phyloP scores from a whole-genome alignment of 2,888 invertebrate genomes.

The Dryomyza anilis region DNA sequence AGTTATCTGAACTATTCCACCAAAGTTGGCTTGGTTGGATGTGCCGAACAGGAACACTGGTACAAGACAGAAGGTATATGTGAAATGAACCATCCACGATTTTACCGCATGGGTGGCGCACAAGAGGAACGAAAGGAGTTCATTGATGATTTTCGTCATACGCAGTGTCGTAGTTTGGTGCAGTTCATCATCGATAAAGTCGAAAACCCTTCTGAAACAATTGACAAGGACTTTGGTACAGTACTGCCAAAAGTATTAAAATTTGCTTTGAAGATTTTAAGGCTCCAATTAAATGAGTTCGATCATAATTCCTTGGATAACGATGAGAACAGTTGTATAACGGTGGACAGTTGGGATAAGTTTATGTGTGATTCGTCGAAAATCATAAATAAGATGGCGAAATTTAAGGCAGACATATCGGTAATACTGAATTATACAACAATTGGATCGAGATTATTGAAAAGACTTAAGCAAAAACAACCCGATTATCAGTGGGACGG shows the following conservation, averaged over 20 bases:
- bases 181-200: slow-evolving; percentile 61
- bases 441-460: slow-evolving; percentile 66
- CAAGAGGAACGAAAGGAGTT: slow-evolving; percentile 53
- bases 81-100: slow-evolving; percentile 72
- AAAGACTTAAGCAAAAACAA: slow-evolving; percentile 66
- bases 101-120: slow-evolving; percentile 55
- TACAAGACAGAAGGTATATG: slow-evolving; percentile 49
- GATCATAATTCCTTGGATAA: slow-evolving; percentile 45
- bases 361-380: slow-evolving; percentile 48
- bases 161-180: slow-evolving; percentile 77
- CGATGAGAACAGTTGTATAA: slow-evolving; percentile 18
- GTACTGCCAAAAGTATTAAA: slow-evolving; percentile 49
- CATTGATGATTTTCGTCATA: slow-evolving; percentile 72
- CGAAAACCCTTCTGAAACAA: slow-evolving; percentile 38
- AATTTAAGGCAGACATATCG: slow-evolving; percentile 42
- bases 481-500: slow-evolving; percentile 77
- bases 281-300: slow-evolving; percentile 42
- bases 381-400: slow-evolving; percentile 52
- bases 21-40: slow-evolving; percentile 62
- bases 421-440: slow-evolving; percentile 44
- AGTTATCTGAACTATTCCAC: slow-evolving; percentile 61
- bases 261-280: slow-evolving; percentile 43
- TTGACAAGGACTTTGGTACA: slow-evolving; percentile 64
- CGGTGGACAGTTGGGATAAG: slow-evolving; percentile 36
- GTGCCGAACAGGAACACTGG: slow-evolving; percentile 55